Evolutionary conservation across 2,888 invertebrate species (phyloP).

Genomic region (Philhelius pedissequus): DNA sequence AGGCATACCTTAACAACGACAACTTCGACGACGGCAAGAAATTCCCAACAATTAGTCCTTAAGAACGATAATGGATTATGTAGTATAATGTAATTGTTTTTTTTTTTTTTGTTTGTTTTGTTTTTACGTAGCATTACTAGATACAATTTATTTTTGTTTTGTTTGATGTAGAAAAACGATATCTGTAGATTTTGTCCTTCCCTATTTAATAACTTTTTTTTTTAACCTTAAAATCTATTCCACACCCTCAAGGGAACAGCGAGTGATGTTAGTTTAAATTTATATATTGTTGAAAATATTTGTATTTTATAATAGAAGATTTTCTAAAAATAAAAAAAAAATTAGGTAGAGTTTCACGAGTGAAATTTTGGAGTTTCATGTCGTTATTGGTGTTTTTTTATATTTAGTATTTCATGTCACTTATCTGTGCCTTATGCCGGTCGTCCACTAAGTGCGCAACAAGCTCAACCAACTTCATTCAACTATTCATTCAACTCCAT

Average conservation of each 20-base stretch:
- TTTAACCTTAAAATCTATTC: slow-evolving; percentile 13
- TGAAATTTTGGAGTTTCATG: background rate
- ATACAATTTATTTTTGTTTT: slow-evolving; percentile 39
- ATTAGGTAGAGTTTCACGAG: slow-evolving; percentile 9
- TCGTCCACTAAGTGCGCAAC: no score
- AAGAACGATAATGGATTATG: slow-evolving; percentile 59
- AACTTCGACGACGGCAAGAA: background rate
- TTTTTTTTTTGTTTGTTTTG: background rate
- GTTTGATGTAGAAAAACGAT: slow-evolving; percentile 22
- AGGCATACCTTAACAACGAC: slow-evolving; percentile 8
- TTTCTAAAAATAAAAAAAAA: slow-evolving; percentile 41
- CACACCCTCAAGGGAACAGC: slow-evolving; percentile 16
- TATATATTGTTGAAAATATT: slow-evolving; percentile 60
- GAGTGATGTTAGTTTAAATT: slow-evolving; percentile 65
- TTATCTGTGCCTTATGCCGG: background rate
- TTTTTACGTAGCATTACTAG: slow-evolving; percentile 9
- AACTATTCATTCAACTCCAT: no score
- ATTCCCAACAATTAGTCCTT: slow-evolving; percentile 37
- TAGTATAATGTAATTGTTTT: slow-evolving; percentile 47
- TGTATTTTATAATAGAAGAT: slow-evolving; percentile 55
- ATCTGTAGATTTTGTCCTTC: slow-evolving; percentile 7
- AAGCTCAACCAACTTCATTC: no score
- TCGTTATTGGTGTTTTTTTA: background rate
- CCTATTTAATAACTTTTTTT: background rate
- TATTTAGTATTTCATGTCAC: background rate